These are phyloP conservation scores for Erannis defoliaria DNA, from an alignment of 2,888 invertebrate species.

Conservation along the genomic window DNA sequence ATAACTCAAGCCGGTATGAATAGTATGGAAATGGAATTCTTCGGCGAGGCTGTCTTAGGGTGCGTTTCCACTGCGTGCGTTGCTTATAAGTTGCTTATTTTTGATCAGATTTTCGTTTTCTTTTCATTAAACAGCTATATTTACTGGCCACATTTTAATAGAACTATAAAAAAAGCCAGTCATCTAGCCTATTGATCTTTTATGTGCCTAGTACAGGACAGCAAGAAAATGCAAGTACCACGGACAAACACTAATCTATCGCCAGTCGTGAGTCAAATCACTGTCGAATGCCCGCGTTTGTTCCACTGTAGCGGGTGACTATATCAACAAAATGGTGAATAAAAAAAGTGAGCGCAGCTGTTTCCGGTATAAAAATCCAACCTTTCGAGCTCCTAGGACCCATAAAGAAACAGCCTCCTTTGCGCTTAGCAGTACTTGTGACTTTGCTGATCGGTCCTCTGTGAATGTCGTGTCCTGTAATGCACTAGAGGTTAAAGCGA, in stretches of 20 bases:
- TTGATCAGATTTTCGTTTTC: too few relatives aligned
- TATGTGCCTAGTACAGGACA: background rate
- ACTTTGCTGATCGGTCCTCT: constrained; percentile 89
- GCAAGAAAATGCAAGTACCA: background rate
- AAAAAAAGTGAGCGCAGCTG: constrained; percentile 63
- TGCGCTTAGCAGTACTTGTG: constrained; percentile 95
- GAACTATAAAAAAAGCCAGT: too few relatives aligned
- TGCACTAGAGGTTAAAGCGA: constrained; percentile 85
- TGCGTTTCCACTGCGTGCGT: too few relatives aligned
- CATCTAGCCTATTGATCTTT: too few relatives aligned
- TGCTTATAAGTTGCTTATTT: too few relatives aligned
- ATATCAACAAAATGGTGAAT: constrained; percentile 55
- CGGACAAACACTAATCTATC: background rate
- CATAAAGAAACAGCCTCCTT: constrained; percentile 97
- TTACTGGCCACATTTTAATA: too few relatives aligned
- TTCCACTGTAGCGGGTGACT: constrained; percentile 27
- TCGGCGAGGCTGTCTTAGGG: too few relatives aligned
- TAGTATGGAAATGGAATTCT: too few relatives aligned
- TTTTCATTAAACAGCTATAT: too few relatives aligned
- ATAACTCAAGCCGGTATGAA: too few relatives aligned
- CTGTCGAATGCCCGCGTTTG: constrained; percentile 53
- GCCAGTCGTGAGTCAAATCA: constrained; percentile 32
- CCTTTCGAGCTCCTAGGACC: constrained; percentile 97
- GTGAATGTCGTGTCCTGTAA: constrained; percentile 91
- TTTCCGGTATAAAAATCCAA: constrained; percentile 83